These are phyloP conservation scores for Nestor notabilis DNA, from an alignment of 2,113 vertebrate genomes.

Conservation along the genomic window DNA sequence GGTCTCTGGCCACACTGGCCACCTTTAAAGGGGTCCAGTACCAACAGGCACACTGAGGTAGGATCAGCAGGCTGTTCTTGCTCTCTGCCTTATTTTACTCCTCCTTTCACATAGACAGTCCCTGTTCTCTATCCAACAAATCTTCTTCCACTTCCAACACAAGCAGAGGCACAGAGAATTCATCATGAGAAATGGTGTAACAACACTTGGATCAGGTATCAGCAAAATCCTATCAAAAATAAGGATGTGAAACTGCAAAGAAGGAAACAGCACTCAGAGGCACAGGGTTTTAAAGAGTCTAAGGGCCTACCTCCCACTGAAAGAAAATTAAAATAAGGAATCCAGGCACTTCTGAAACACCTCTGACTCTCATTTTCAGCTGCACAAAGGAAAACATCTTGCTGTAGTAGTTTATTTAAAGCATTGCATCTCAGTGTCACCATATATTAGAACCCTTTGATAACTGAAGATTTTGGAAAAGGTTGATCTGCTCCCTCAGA, in stretches of 20 bases:
- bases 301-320: background rate
- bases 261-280: background rate
- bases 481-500: background rate
- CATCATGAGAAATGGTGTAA: background rate
- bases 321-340: background rate
- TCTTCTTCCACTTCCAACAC: background rate
- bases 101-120: background rate
- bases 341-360: background rate
- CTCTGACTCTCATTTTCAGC: background rate
- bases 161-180: background rate
- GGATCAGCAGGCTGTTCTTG: background rate
- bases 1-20: background rate
- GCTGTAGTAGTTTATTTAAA: background rate
- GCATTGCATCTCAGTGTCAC: background rate
- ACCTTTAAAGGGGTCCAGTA: too few relatives aligned
- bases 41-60: background rate
- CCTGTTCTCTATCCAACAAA: background rate
- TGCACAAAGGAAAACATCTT: background rate
- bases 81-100: background rate
- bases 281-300: background rate
- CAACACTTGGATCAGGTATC: background rate
- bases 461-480: background rate
- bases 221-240: background rate
- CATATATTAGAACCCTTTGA: background rate
- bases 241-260: background rate